Evolutionary conservation across 2,113 vertebrate species (phyloP).

Genomic region (Pandion haliaetus): DNA sequence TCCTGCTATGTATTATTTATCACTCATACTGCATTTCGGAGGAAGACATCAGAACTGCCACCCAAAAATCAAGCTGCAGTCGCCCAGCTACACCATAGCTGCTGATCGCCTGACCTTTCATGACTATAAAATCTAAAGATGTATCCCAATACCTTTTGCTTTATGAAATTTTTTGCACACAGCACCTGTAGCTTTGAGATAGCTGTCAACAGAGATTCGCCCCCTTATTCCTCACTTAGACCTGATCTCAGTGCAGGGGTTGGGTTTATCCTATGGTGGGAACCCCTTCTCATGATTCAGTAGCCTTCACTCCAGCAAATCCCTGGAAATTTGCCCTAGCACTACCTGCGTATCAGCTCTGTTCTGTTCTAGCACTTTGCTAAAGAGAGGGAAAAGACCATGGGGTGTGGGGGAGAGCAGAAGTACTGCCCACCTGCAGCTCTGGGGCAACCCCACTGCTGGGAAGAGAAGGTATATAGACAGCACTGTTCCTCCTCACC

Average conservation of each 20-base stretch:
- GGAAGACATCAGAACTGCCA: not conserved
- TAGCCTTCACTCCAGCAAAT: not conserved
- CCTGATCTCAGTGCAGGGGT: not conserved
- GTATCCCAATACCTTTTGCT: not conserved
- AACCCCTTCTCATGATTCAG: not conserved
- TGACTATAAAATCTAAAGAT: not conserved
- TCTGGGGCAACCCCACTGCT: not conserved
- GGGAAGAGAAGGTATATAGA: not conserved
- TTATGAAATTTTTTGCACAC: not conserved
- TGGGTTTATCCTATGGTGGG: not conserved
- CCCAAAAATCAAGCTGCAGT: not conserved
- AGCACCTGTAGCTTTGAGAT: not conserved
- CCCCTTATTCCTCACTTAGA: not conserved
- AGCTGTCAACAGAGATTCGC: not conserved
- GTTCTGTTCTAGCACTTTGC: not conserved
- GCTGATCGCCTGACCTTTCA: not conserved
- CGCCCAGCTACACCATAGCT: not conserved
- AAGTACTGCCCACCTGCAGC: not conserved
- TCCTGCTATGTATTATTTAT: not conserved
- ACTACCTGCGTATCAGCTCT: not conserved
- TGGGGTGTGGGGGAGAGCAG: not conserved
- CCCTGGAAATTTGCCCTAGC: not conserved
- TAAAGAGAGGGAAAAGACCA: not conserved
- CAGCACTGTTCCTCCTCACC: not conserved
- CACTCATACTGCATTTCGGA: not conserved